Evolutionary conservation across 1,140 invertebrate species (phyloP).

Genomic region (Aricia agestis): DNA sequence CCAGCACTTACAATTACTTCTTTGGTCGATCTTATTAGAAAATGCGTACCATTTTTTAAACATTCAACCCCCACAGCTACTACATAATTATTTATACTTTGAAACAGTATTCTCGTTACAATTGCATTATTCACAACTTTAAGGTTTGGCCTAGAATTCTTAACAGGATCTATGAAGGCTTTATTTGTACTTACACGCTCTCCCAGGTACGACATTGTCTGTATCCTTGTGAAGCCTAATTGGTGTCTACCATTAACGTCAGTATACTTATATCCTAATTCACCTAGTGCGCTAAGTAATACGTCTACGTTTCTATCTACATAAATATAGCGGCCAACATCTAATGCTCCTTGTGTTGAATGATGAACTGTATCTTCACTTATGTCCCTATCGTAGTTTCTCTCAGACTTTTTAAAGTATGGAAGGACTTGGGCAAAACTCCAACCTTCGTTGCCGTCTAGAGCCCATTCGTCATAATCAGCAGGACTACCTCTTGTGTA

Average conservation of each 20-base stretch:
- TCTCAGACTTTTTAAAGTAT: constrained; percentile 79
- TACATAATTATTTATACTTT: constrained; percentile 39
- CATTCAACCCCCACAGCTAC: constrained; percentile 60
- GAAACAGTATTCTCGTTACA: constrained; percentile 72
- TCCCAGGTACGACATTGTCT: constrained; percentile 66
- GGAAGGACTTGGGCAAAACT: constrained; percentile 83
- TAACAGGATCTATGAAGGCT: constrained; percentile 59
- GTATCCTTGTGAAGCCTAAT: constrained; percentile 72
- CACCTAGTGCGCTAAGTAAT: constrained; percentile 68
- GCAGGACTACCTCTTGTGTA: constrained; percentile 83
- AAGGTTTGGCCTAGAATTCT: constrained; percentile 79
- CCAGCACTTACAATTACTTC: constrained; percentile 78
- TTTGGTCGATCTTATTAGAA: constrained; percentile 53
- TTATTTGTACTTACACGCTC: constrained; percentile 68
- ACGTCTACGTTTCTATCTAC: constrained; percentile 64
- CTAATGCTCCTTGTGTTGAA: constrained; percentile 62
- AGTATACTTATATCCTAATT: constrained; percentile 64
- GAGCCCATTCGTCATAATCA: constrained; percentile 85
- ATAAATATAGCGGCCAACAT: constrained; percentile 60
- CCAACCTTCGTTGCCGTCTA: constrained; percentile 78
- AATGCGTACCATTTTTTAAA: constrained; percentile 55
- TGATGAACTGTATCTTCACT: constrained; percentile 63
- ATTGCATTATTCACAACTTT: constrained; percentile 79
- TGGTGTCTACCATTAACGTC: constrained; percentile 73
- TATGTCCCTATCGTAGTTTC: constrained; percentile 68